A percentile compares a stretch with the other conserved stretches of the same genome.
These are phyloP conservation scores for Macaria liturata DNA, from an alignment of 2,888 invertebrate species.

Conservation along the genomic window DNA sequence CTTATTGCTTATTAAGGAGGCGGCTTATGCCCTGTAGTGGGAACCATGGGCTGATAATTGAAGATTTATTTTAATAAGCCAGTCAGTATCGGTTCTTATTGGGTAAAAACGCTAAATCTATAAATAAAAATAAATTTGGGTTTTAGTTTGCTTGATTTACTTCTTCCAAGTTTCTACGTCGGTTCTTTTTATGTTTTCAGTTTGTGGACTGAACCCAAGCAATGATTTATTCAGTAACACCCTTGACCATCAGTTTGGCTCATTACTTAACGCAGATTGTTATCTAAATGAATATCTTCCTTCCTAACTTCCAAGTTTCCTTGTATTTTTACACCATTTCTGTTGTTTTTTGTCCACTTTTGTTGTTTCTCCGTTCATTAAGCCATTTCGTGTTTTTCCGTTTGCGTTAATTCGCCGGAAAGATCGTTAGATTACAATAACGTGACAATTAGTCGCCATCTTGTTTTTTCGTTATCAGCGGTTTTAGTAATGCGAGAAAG, in stretches of 20 bases:
- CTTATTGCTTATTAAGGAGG: too few relatives aligned
- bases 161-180: too few relatives aligned
- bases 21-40: too few relatives aligned
- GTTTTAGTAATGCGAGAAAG: slow-evolving; percentile 5
- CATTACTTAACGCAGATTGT: slow-evolving; percentile 39
- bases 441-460: slow-evolving; percentile 35
- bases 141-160: too few relatives aligned
- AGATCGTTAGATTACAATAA: slow-evolving; percentile 37
- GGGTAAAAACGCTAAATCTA: too few relatives aligned
- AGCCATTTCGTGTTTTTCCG: slow-evolving; percentile 19
- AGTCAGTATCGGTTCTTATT: too few relatives aligned
- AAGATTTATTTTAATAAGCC: too few relatives aligned
- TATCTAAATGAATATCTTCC: slow-evolving; percentile 38
- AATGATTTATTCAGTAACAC: too few relatives aligned
- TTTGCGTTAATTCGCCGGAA: slow-evolving; percentile 36
- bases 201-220: too few relatives aligned
- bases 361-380: slow-evolving; percentile 17
- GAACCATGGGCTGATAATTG: too few relatives aligned
- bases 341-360: slow-evolving; percentile 12
- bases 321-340: slow-evolving; percentile 6
- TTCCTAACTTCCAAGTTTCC: slow-evolving; percentile 31
- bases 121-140: too few relatives aligned
- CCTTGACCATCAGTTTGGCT: slow-evolving; percentile 4
- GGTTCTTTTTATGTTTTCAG: too few relatives aligned
- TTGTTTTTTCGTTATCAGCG: slow-evolving; percentile 29